A percentile compares a stretch with the other conserved stretches of the same genome.
Evolutionary conservation across 2,888 invertebrate genomes (phyloP).

Genomic region (Empis stercorea): DNA sequence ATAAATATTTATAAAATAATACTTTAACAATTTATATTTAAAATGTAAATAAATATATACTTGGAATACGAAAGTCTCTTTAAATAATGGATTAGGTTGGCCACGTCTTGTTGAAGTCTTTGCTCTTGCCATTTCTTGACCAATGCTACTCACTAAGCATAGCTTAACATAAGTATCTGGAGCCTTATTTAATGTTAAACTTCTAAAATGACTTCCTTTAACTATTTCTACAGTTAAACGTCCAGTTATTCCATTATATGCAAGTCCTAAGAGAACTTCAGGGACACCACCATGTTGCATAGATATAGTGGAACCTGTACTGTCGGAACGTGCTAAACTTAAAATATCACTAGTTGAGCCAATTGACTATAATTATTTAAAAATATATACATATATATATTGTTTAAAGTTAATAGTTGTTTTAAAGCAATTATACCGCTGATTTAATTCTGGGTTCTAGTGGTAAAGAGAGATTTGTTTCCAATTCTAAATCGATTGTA

Average conservation of each 20-base stretch:
- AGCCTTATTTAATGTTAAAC: constrained; percentile 62
- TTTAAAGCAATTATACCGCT: no score
- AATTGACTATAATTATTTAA: constrained; percentile 33
- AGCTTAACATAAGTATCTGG: constrained; percentile 92
- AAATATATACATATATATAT: no score
- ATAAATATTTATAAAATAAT: background rate
- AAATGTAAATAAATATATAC: constrained; percentile 34
- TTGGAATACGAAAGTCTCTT: constrained; percentile 94
- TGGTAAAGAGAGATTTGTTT: constrained; percentile 81
- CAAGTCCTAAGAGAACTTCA: constrained; percentile 74
- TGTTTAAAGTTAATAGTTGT: no score
- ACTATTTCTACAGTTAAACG: constrained; percentile 79
- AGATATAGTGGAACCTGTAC: constrained; percentile 87
- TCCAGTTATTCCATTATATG: constrained; percentile 88
- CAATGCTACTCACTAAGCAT: constrained; percentile 80
- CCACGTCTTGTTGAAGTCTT: constrained; percentile 86
- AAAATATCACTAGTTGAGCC: constrained; percentile 49
- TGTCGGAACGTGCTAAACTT: constrained; percentile 81
- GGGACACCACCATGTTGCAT: constrained; percentile 82
- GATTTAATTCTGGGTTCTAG: constrained; percentile 58
- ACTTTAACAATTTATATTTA: background rate
- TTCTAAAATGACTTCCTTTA: constrained; percentile 56
- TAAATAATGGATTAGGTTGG: constrained; percentile 90
- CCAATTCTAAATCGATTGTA: constrained; percentile 75
- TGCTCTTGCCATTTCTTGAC: constrained; percentile 83